These are phyloP conservation scores for Drosophila quinaria DNA, from an alignment of 2,888 invertebrate species.

Conservation along the genomic window DNA sequence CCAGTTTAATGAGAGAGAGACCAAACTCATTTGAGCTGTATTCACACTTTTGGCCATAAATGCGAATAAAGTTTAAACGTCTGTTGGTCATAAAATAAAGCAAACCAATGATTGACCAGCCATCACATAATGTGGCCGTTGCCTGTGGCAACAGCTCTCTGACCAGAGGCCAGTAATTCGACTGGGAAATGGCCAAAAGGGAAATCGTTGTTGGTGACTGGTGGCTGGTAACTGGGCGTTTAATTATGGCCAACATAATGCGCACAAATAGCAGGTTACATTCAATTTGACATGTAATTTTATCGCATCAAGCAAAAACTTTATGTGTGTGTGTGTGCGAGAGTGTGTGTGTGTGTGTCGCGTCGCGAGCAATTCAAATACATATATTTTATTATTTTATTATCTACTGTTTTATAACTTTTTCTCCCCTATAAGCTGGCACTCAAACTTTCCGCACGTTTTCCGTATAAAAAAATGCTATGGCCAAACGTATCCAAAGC, in stretches of 20 bases:
- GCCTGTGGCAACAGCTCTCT: conserved; percentile 11
- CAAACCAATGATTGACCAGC: conserved; percentile 71
- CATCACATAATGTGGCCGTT: conserved; percentile 56
- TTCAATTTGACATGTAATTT: conserved; percentile 80
- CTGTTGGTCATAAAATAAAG: conserved; percentile 65
- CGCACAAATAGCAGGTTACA: conserved; percentile 78
- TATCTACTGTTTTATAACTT: conserved; percentile 79
- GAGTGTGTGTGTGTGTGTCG: conserved; percentile 32
- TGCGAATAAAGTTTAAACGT: conserved; percentile 60
- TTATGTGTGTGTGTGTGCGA: conserved; percentile 26
- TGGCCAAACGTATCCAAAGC: conserved; percentile 66
- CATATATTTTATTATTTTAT: conserved; percentile 80
- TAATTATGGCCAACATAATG: conserved; percentile 75
- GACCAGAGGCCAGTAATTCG: conserved; percentile 5
- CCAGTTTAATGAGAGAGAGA: conserved; percentile 57
- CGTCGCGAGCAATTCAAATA: conserved; percentile 74
- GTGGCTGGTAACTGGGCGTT: conserved; percentile 44
- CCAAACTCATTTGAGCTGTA: conserved; percentile 36
- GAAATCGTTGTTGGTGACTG: conserved; percentile 6
- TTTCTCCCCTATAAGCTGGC: conserved; percentile 71
- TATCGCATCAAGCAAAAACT: conserved; percentile 68
- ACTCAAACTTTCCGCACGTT: conserved; percentile 82
- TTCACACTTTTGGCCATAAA: conserved; percentile 36
- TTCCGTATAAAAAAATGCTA: conserved; percentile 79
- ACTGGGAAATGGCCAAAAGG: conserved; percentile 22